phyloP scores from a whole-genome alignment of 2,888 invertebrate genomes.

The Urechis unicinctus region DNA sequence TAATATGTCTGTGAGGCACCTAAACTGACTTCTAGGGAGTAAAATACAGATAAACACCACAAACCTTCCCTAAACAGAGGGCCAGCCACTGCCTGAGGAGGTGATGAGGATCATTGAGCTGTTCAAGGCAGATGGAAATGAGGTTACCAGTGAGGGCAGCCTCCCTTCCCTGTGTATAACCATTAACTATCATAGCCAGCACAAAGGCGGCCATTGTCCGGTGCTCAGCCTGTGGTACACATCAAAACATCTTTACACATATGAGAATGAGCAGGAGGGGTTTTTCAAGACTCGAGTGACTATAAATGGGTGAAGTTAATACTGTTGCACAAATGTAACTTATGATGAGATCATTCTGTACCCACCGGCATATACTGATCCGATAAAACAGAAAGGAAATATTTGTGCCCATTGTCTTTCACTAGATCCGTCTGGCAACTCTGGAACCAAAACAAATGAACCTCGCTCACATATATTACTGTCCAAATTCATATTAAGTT shows the following conservation, averaged over 20 bases:
- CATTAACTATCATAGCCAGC: conserved; percentile 84
- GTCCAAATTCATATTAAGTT: background rate
- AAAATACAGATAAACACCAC: too few species aligned
- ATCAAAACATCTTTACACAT: background rate
- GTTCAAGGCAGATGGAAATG: conserved; percentile 86
- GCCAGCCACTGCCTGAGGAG: conserved; percentile 69
- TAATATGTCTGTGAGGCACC: too few species aligned
- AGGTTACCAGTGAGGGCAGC: conserved; percentile 83
- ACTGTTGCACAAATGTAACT: background rate
- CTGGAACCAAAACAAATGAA: conserved; percentile 54
- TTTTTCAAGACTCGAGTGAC: background rate
- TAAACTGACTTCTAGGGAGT: too few species aligned
- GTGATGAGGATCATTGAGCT: conserved; percentile 62
- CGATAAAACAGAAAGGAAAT: conserved; percentile 85
- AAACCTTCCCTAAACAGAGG: conserved; percentile 72
- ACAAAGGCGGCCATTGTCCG: conserved; percentile 93
- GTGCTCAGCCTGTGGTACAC: conserved; percentile 61
- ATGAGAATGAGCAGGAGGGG: conserved; percentile 1
- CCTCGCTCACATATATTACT: background rate
- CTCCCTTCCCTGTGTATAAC: conserved; percentile 74
- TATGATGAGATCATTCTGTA: too few species aligned
- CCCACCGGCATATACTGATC: conserved; percentile 77
- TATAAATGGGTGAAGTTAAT: background rate
- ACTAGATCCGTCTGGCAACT: conserved; percentile 92
- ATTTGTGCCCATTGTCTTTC: conserved; percentile 87